These are phyloP conservation scores for Elymnias hypermnestra DNA, from an alignment of 1,140 invertebrate genomes.

Conservation along the genomic window DNA sequence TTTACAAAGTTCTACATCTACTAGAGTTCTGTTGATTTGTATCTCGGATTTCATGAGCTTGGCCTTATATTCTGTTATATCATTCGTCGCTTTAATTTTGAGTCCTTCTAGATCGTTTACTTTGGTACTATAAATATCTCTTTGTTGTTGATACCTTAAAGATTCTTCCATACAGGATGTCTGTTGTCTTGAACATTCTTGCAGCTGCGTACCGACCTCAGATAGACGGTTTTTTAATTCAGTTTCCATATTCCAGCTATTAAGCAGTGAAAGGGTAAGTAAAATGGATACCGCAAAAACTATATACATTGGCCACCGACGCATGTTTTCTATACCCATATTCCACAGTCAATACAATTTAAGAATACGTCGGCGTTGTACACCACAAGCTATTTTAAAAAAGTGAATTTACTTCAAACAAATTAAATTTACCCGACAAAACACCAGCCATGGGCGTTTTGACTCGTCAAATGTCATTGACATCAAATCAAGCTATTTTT, in stretches of 20 bases:
- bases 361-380: neutral
- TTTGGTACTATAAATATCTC: conserved; percentile 48
- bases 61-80: conserved; percentile 39
- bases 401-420: conserved; percentile 2
- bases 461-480: conserved; percentile 24
- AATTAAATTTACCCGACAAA: conserved; percentile 8
- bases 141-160: conserved; percentile 49
- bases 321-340: conserved; percentile 73
- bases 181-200: conserved; percentile 61
- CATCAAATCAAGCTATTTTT: no score
- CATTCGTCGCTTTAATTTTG: conserved; percentile 43
- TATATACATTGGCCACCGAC: conserved; percentile 68
- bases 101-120: conserved; percentile 49
- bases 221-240: conserved; percentile 55
- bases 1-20: conserved; percentile 56
- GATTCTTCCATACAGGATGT: conserved; percentile 60
- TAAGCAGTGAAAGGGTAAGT: conserved; percentile 64
- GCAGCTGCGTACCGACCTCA: conserved; percentile 54
- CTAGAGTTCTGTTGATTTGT: conserved; percentile 49
- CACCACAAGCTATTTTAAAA: neutral
- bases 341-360: conserved; percentile 27
- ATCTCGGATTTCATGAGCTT: conserved; percentile 46
- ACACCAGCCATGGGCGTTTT: neutral
- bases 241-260: conserved; percentile 61
- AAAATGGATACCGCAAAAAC: conserved; percentile 60